Percentiles rank a stretch among this genome's conserved stretches.
These are phyloP conservation scores for Helostoma temminkii DNA, from an alignment of 2,797 vertebrate species.

Conservation along the genomic window DNA sequence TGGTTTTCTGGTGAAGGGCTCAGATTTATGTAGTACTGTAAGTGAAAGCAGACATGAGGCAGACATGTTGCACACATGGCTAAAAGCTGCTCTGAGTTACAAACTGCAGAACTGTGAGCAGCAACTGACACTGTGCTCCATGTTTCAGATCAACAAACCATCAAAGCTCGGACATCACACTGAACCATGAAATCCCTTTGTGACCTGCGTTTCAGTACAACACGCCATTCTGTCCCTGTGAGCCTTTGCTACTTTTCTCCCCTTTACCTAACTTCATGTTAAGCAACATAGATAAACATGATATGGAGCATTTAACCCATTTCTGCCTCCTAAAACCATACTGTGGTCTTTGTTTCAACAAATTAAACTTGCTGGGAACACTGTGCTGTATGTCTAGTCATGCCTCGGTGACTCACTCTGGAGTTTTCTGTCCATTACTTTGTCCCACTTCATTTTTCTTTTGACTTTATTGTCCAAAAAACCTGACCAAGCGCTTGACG, in stretches of 20 bases:
- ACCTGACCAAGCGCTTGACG: conserved; percentile 37
- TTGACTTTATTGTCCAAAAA: conserved; percentile 56
- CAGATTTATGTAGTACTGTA: conserved; percentile 48
- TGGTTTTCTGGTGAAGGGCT: conserved; percentile 10
- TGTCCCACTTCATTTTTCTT: conserved; percentile 15
- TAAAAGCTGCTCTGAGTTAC: conserved; percentile 50
- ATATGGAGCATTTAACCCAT: conserved; percentile 19
- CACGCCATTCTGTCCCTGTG: background rate
- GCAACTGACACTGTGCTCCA: background rate
- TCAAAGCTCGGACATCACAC: conserved; percentile 1
- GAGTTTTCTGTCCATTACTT: conserved; percentile 24
- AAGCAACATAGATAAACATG: conserved; percentile 20
- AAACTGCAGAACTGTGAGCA: conserved; percentile 9
- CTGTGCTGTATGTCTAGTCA: conserved; percentile 26
- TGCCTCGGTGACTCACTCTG: conserved; percentile 63
- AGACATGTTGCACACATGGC: conserved; percentile 60
- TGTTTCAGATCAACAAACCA: conserved; percentile 34
- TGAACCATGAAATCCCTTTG: conserved; percentile 4
- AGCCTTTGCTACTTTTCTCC: conserved; percentile 7
- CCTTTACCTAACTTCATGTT: conserved; percentile 27
- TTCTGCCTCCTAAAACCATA: background rate
- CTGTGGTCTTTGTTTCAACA: background rate
- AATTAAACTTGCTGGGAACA: conserved; percentile 17
- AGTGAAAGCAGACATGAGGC: conserved; percentile 44
- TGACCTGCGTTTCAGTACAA: background rate